A percentile compares a stretch with the other conserved stretches of the same genome.
phyloP scores from a whole-genome alignment of 2,797 vertebrate species.

The Phataginus tetradactyla region DNA sequence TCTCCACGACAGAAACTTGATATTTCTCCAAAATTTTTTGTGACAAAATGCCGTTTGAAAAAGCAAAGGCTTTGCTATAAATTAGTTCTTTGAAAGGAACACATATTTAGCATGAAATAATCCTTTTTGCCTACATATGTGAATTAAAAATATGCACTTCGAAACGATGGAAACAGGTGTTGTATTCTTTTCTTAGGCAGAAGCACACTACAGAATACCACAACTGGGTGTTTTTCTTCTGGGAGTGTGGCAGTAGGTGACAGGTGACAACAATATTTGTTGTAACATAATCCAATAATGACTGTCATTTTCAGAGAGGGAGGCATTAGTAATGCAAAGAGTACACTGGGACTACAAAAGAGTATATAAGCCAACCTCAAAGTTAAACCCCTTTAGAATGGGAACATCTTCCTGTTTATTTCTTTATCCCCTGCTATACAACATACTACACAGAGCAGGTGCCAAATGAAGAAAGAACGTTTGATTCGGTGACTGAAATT shows the following conservation, averaged over 20 bases:
- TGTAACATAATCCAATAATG: background rate
- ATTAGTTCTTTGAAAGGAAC: background rate
- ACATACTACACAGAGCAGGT: background rate
- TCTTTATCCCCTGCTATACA: background rate
- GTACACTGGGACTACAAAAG: background rate
- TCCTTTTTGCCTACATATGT: background rate
- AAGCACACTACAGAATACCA: background rate
- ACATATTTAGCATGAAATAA: conserved; percentile 36
- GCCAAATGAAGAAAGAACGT: background rate
- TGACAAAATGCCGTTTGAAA: background rate
- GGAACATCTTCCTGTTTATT: background rate
- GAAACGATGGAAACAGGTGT: conserved; percentile 44
- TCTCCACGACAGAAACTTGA: background rate
- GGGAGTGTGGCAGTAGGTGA: background rate
- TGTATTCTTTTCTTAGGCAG: background rate
- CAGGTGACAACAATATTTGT: background rate
- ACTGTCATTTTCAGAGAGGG: background rate
- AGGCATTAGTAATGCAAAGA: background rate
- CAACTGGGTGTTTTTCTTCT: background rate
- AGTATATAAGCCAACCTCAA: background rate
- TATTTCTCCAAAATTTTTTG: background rate
- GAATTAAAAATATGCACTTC: conserved; percentile 51
- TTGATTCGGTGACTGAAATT: background rate
- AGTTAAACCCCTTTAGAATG: background rate
- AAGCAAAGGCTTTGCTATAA: conserved; percentile 5